These are phyloP conservation scores for Molanna angustata DNA, from an alignment of 2,888 invertebrate genomes.

Conservation along the genomic window DNA sequence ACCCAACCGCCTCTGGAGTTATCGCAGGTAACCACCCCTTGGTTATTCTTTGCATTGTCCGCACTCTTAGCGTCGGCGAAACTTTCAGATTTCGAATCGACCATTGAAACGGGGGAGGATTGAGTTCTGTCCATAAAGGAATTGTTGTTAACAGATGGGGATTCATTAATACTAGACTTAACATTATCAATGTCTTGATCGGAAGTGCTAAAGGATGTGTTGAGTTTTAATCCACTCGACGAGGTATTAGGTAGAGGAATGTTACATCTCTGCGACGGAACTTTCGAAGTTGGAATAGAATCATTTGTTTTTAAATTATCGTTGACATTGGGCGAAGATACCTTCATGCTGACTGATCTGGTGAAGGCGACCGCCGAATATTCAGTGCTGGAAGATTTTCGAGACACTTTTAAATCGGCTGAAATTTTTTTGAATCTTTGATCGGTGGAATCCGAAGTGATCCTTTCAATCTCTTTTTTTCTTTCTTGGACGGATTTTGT, in stretches of 20 bases:
- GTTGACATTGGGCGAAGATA: constrained; percentile 16
- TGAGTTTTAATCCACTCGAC: neutral
- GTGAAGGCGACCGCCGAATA: constrained; percentile 14
- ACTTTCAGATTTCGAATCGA: too few relatives aligned
- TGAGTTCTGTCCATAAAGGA: neutral
- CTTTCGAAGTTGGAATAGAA: constrained; percentile 11
- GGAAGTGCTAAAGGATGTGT: too few relatives aligned
- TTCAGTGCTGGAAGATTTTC: constrained; percentile 16
- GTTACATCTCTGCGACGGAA: constrained; percentile 22
- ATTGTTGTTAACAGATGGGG: neutral
- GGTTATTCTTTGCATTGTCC: constrained; percentile 32
- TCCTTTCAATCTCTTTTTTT: constrained; percentile 49
- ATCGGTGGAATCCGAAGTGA: constrained; percentile 32
- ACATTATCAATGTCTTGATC: neutral
- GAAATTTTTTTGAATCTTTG: constrained; percentile 14
- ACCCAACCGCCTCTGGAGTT: constrained; percentile 66
- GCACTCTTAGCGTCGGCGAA: constrained; percentile 7
- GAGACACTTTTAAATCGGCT: neutral
- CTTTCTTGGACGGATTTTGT: constrained; percentile 49
- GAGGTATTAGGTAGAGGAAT: constrained; percentile 21
- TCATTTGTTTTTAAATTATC: constrained; percentile 19
- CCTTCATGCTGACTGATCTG: constrained; percentile 26
- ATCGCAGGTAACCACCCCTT: constrained; percentile 34
- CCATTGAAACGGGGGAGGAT: neutral
- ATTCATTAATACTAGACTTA: neutral